These are phyloP conservation scores for Azemiops feae DNA, from an alignment of 2,113 vertebrate genomes.

Conservation along the genomic window DNA sequence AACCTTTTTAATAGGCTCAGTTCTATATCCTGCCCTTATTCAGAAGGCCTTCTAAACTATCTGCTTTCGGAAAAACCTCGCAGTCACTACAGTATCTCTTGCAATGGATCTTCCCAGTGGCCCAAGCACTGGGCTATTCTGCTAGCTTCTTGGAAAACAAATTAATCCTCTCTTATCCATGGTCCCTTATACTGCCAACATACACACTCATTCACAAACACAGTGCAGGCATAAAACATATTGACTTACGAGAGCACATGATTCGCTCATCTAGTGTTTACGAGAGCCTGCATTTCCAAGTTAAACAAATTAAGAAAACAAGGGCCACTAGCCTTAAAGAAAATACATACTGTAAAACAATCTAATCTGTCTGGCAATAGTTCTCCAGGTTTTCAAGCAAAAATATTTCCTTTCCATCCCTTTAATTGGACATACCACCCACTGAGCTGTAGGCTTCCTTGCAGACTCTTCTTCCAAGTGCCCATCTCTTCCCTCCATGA, in stretches of 20 bases:
- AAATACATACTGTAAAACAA: neutral
- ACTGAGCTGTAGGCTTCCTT: neutral
- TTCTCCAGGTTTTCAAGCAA: neutral
- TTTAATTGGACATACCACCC: neutral
- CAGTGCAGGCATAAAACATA: neutral
- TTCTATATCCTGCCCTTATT: constrained; percentile 38
- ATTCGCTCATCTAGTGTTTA: neutral
- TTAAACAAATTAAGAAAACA: neutral
- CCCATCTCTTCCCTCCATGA: neutral
- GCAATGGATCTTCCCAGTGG: neutral
- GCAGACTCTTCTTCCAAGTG: neutral
- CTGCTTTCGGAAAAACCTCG: constrained; percentile 28
- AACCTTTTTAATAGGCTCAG: constrained; percentile 52
- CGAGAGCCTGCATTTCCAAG: neutral
- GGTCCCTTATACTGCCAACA: neutral
- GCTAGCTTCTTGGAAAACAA: constrained; percentile 8
- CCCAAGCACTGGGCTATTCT: neutral
- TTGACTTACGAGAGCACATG: neutral
- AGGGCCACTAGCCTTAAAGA: neutral
- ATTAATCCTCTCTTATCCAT: neutral
- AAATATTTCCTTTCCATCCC: neutral
- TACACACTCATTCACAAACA: neutral
- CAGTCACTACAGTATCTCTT: constrained; percentile 13
- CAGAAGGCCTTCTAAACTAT: constrained; percentile 23
- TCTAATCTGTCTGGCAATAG: neutral